phyloP scores from a whole-genome alignment of 2,888 invertebrate species.

The Autographa pulchrina region DNA sequence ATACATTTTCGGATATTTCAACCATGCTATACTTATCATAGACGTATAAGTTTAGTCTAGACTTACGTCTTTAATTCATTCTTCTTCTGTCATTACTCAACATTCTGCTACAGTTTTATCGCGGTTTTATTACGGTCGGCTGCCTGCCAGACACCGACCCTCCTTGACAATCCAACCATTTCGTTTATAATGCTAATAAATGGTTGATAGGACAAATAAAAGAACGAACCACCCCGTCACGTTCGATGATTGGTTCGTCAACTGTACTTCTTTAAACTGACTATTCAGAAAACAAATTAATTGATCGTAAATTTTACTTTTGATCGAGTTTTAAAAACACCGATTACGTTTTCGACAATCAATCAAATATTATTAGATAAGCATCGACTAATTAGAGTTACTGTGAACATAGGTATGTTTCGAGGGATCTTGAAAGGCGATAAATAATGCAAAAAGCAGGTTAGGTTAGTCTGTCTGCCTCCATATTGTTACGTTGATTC shows the following conservation, averaged over 20 bases:
- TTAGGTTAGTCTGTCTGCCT: slow-evolving; percentile 23
- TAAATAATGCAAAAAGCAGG: slow-evolving; percentile 37
- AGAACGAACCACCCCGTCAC: neutral
- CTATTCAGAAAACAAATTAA: slow-evolving; percentile 29
- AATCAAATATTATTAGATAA: slow-evolving; percentile 51
- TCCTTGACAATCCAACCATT: no score
- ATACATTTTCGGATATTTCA: slow-evolving; percentile 21
- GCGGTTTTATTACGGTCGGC: no score
- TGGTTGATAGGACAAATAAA: no score
- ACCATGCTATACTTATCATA: slow-evolving; percentile 4
- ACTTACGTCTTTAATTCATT: no score
- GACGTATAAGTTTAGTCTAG: no score
- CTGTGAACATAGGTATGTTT: slow-evolving; percentile 35
- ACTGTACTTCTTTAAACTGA: slow-evolving; percentile 14
- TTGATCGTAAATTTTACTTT: slow-evolving; percentile 37
- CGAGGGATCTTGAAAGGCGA: slow-evolving; percentile 42
- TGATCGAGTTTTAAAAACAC: slow-evolving; percentile 28
- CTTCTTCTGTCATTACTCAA: no score
- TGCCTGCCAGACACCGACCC: no score
- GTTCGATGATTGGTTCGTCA: neutral
- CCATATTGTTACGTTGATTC: slow-evolving; percentile 10
- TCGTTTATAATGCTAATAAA: no score
- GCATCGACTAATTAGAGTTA: slow-evolving; percentile 35
- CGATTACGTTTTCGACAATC: slow-evolving; percentile 42
- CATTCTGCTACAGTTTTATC: no score